These are phyloP conservation scores for Zaprionus kolodkinae DNA, from an alignment of 1,140 invertebrate genomes.

Conservation along the genomic window DNA sequence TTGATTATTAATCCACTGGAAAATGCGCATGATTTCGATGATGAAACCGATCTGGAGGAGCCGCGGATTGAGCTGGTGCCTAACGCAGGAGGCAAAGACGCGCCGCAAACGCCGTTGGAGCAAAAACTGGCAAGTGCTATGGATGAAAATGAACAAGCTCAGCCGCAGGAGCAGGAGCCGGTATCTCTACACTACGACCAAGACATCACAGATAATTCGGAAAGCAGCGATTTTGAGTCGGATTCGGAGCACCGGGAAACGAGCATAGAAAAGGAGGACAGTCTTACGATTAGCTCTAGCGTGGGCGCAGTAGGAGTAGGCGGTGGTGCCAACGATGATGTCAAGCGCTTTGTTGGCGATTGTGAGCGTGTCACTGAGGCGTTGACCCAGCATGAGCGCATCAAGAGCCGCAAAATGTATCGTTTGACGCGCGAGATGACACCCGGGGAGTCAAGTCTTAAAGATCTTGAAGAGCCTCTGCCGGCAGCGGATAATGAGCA, in stretches of 20 bases:
- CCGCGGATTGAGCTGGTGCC: constrained; percentile 60
- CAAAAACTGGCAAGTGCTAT: constrained; percentile 67
- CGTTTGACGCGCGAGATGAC: constrained; percentile 76
- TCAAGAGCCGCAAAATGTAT: constrained; percentile 81
- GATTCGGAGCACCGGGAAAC: constrained; percentile 78
- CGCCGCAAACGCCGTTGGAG: constrained; percentile 56
- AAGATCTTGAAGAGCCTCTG: constrained; percentile 61
- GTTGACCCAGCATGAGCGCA: constrained; percentile 73
- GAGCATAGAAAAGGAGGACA: constrained; percentile 80
- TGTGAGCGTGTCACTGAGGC: constrained; percentile 75
- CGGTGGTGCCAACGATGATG: constrained; percentile 49
- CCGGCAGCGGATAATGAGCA: constrained; percentile 84
- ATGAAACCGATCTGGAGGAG: constrained; percentile 75
- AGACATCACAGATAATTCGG: constrained; percentile 78
- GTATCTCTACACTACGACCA: constrained; percentile 59
- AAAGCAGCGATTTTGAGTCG: constrained; percentile 79
- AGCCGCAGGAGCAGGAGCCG: constrained; percentile 27
- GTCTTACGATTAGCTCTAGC: constrained; percentile 71
- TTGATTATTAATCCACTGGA: constrained; percentile 86
- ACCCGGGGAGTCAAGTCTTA: constrained; percentile 66
- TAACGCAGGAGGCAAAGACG: constrained; percentile 40
- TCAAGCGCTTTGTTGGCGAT: constrained; percentile 79
- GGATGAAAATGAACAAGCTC: constrained; percentile 57
- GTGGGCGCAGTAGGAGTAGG: constrained; percentile 11
- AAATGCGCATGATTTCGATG: constrained; percentile 78